These are phyloP conservation scores for Hirtodrosophila confusa DNA, from an alignment of 2,888 invertebrate species.

Conservation along the genomic window DNA sequence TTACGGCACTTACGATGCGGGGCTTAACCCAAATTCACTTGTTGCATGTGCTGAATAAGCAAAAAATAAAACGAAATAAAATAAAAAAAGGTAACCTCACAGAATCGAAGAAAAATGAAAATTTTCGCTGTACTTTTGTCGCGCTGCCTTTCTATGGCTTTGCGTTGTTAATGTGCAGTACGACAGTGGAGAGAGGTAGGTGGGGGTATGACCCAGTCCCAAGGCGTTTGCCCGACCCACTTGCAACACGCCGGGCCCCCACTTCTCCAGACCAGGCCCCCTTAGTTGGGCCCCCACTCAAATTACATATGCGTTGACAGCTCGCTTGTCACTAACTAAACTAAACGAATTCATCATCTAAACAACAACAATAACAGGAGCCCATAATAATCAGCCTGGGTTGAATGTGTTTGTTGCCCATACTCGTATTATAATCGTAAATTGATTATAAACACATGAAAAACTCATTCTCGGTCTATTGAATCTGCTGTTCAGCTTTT, in stretches of 20 bases:
- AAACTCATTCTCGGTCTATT: conserved; percentile 51
- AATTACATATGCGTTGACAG: conserved; percentile 75
- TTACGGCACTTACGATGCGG: conserved; percentile 68
- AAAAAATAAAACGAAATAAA: conserved; percentile 51
- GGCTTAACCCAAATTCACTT: conserved; percentile 79
- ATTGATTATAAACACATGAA: conserved; percentile 67
- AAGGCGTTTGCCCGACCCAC: conserved; percentile 61
- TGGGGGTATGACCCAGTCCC: conserved; percentile 56
- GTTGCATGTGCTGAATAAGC: conserved; percentile 81
- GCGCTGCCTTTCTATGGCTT: conserved; percentile 72
- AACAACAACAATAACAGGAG: conserved; percentile 1
- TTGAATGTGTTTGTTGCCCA: conserved; percentile 33
- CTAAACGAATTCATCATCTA: conserved; percentile 65
- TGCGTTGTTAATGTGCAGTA: conserved; percentile 55
- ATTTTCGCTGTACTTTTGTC: conserved; percentile 29
- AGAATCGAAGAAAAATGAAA: conserved; percentile 49
- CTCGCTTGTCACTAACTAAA: conserved; percentile 66
- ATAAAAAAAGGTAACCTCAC: conserved; percentile 37
- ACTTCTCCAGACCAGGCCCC: conserved; percentile 23
- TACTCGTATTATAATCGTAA: conserved; percentile 52
- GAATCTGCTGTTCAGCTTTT: conserved; percentile 33
- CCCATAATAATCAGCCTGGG: conserved; percentile 27
- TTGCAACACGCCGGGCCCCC: conserved; percentile 14
- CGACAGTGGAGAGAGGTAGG: conserved; percentile 16
- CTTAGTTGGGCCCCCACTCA: conserved; percentile 39